Conservation (phyloP, 2,797 vertebrate genomes). For the Cheirogaleus major region DNA sequence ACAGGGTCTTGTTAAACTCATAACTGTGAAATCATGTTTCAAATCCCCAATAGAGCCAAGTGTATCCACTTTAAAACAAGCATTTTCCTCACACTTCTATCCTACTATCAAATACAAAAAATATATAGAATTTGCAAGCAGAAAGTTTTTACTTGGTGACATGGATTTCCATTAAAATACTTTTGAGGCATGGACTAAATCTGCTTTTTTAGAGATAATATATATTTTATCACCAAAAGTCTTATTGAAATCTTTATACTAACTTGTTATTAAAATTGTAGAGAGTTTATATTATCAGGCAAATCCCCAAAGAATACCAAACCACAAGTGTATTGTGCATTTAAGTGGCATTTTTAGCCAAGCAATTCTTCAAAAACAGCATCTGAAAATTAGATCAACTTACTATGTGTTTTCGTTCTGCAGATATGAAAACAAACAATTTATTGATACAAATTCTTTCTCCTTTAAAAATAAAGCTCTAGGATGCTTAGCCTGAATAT, state of each 20-base stretch:
- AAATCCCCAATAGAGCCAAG: neutral
- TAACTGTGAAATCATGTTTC: neutral
- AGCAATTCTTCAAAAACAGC: conserved; percentile 24
- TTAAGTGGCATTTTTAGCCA: neutral
- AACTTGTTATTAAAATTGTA: conserved; percentile 43
- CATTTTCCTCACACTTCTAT: neutral
- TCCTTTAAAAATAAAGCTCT: conserved; percentile 48
- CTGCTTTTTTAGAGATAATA: conserved; percentile 1
- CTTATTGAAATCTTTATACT: conserved; percentile 16
- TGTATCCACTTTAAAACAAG: conserved; percentile 18
- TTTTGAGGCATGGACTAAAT: neutral
- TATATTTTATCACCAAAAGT: conserved; percentile 12
- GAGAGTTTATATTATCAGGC: neutral
- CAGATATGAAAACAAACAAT: conserved; percentile 29
- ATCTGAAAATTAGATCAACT: conserved; percentile 49
- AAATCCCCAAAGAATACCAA: conserved; percentile 29
- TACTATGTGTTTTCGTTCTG: conserved; percentile 47
- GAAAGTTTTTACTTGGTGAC: conserved; percentile 36
- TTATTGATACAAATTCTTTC: conserved; percentile 21
- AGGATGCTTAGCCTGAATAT: neutral
- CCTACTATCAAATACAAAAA: neutral
- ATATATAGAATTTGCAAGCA: conserved; percentile 14
- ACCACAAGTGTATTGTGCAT: neutral
- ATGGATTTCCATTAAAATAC: conserved; percentile 1
- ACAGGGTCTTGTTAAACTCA: neutral